Conservation (phyloP, 2,113 vertebrate genomes). For the Aphyosemion australe region DNA sequence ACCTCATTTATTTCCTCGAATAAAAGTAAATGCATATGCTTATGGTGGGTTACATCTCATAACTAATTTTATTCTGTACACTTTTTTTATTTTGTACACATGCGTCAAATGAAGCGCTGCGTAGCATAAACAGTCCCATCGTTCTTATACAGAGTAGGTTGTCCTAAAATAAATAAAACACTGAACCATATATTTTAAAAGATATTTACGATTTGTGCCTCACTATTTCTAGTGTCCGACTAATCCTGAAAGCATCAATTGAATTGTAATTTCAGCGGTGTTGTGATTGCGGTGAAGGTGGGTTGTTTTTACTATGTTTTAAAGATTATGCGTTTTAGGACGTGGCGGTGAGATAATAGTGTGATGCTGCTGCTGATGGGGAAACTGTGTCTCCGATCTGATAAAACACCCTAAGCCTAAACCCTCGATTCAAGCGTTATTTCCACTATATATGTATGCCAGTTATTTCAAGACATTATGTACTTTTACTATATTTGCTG, state of each 20-base stretch:
- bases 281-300: constrained; percentile 61
- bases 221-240: accelerated
- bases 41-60: no score
- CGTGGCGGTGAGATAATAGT: neutral
- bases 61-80: no score
- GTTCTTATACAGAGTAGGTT: accelerated
- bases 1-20: no score
- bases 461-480: neutral
- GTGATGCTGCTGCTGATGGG: neutral
- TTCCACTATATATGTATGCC: neutral
- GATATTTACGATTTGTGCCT: neutral
- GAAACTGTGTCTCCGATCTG: neutral
- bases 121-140: neutral
- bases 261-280: constrained; percentile 42
- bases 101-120: neutral
- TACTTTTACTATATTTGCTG: neutral
- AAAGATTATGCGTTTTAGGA: neutral
- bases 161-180: neutral
- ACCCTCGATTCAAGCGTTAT: neutral
- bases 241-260: neutral
- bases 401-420: constrained; percentile 1
- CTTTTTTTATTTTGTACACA: no score
- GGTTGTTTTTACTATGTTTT: constrained; percentile 37
- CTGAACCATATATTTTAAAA: neutral
- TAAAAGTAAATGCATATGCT: no score